phyloP scores from a whole-genome alignment of 2,113 vertebrate species.

The zebrafish (Danio rerio) region GRCz12tu NC_133180.1:45488501-45489000 shows the following conservation, averaged over 20 bases:
- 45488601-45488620: no score
- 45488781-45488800: constrained; percentile 51
- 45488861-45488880: constrained; percentile 72
- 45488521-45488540: no score
- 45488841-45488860: constrained; percentile 71
- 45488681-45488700: neutral
- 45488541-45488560: no score
- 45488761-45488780: constrained; percentile 9
- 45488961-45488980: constrained; percentile 62
- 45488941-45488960: constrained; percentile 70
- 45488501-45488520: no score
- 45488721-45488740: neutral
- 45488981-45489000: constrained; percentile 49
- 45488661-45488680: neutral
- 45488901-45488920: constrained; percentile 65
- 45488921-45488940: constrained; percentile 72
- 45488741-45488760: neutral
- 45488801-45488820: constrained; percentile 70
- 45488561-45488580: no score
- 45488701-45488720: neutral
- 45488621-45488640: no score
- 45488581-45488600: no score
- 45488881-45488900: constrained; percentile 66
- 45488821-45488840: constrained; percentile 64
- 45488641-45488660: no score